Percentiles rank a stretch among this genome's conserved stretches.
Conservation (phyloP, 2,888 invertebrate genomes). For the Lissocephala sabroskyi region DNA sequence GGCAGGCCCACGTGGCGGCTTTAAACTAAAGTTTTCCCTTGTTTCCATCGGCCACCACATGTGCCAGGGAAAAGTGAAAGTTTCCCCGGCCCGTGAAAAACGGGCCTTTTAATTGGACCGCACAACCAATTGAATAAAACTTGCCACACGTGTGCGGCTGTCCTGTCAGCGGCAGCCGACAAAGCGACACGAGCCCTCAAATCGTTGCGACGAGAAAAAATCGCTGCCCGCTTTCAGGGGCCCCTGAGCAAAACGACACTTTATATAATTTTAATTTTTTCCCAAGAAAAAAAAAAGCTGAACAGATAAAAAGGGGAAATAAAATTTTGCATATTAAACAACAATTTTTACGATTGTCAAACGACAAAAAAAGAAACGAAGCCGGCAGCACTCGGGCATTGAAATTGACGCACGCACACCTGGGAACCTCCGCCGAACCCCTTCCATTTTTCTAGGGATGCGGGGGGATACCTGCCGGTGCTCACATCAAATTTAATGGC, state of each 20-base stretch:
- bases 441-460: too few relatives aligned
- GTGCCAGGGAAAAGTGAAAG: background rate
- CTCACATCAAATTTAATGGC: constrained; percentile 50
- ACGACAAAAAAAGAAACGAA: constrained; percentile 26
- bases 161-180: too few relatives aligned
- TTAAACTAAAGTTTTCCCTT: background rate
- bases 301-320: constrained; percentile 51
- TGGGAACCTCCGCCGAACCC: too few relatives aligned
- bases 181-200: too few relatives aligned
- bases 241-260: background rate
- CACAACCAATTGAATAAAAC: background rate
- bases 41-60: background rate
- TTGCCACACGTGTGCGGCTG: too few relatives aligned
- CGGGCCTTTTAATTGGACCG: background rate
- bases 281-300: constrained; percentile 18
- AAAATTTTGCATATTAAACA: constrained; percentile 32
- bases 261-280: too few relatives aligned
- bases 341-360: constrained; percentile 42
- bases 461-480: too few relatives aligned
- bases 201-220: too few relatives aligned
- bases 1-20: background rate
- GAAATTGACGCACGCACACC: too few relatives aligned
- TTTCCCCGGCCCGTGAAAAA: background rate
- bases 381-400: constrained; percentile 6
- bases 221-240: too few relatives aligned